phyloP scores from a whole-genome alignment of 2,797 vertebrate species.

The Capromys pilorides region DNA sequence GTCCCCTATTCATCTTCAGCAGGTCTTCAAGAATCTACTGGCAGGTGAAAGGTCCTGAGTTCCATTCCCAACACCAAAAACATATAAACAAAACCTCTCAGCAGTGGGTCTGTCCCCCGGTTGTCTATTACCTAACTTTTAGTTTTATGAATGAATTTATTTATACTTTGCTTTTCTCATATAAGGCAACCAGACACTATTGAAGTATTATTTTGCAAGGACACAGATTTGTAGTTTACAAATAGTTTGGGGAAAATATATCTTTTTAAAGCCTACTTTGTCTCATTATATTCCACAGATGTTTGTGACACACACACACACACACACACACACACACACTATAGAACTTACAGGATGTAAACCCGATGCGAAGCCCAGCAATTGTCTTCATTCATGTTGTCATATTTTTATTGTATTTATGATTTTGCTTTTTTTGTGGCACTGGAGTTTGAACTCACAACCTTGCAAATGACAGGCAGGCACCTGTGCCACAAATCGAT shows the following conservation, averaged over 20 bases:
- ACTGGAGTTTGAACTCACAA: too few relatives aligned
- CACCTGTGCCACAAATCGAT: too few relatives aligned
- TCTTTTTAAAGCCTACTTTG: background rate
- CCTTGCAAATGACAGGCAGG: too few relatives aligned
- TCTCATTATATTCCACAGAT: background rate
- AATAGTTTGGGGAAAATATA: constrained; percentile 53
- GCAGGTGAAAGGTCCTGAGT: too few relatives aligned
- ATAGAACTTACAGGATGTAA: constrained; percentile 21
- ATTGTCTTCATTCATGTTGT: background rate
- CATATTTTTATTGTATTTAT: background rate
- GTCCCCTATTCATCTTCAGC: background rate
- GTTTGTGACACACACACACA: constrained; percentile 18
- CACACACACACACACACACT: background rate
- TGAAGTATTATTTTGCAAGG: background rate
- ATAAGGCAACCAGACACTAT: background rate
- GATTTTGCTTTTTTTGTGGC: too few relatives aligned
- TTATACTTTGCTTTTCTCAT: background rate
- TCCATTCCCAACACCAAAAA: too few relatives aligned
- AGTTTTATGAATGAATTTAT: background rate
- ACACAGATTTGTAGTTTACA: constrained; percentile 46
- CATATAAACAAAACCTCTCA: too few relatives aligned
- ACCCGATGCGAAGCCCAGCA: background rate
- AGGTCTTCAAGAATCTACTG: background rate
- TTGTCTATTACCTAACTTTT: background rate
- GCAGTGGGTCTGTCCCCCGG: background rate